These are phyloP conservation scores for Piprites chloris DNA, from an alignment of 2,113 vertebrate species.

Conservation along the genomic window DNA sequence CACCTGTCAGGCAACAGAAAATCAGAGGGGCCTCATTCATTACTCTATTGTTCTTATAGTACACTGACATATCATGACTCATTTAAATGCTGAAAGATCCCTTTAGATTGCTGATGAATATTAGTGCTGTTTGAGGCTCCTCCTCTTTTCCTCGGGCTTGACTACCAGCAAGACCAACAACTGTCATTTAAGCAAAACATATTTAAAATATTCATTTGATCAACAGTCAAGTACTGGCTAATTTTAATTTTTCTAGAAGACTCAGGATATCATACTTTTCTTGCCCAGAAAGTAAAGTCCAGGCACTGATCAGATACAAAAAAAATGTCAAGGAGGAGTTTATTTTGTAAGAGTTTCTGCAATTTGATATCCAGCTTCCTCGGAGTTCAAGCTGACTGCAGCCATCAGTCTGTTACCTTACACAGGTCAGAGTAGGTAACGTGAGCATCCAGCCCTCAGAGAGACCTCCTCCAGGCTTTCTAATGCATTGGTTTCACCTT, in stretches of 20 bases:
- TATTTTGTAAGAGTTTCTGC: neutral
- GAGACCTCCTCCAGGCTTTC: neutral
- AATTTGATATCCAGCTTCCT: neutral
- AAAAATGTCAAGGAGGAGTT: neutral
- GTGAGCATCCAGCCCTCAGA: neutral
- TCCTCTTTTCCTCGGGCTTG: neutral
- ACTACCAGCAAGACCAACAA: neutral
- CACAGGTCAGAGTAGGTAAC: neutral
- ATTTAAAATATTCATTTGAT: neutral
- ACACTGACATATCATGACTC: neutral
- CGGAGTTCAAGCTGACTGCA: neutral
- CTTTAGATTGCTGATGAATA: neutral
- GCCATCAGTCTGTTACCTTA: neutral
- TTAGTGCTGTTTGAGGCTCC: neutral
- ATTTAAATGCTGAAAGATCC: neutral
- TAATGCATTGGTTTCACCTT: neutral
- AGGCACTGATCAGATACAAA: neutral
- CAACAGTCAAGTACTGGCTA: neutral
- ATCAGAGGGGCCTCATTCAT: neutral
- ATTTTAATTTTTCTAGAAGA: neutral
- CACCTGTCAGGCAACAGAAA: neutral
- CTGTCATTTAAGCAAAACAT: neutral
- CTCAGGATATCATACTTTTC: neutral
- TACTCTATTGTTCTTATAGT: neutral
- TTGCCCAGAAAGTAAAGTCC: neutral